Conservation (phyloP, 2,797 vertebrate genomes). For the Gallinago stenura region DNA sequence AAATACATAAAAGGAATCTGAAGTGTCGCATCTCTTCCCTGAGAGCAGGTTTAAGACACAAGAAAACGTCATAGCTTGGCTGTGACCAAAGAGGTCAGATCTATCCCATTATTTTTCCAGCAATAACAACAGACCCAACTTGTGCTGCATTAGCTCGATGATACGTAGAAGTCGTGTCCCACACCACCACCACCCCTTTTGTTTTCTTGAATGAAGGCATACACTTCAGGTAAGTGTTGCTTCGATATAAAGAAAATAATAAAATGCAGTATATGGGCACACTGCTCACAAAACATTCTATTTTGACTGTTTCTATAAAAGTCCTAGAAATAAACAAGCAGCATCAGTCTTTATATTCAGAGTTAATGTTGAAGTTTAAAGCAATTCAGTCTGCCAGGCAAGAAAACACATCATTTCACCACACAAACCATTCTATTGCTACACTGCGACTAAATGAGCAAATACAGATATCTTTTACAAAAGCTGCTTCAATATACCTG, state of each 20-base stretch:
- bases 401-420: not conserved
- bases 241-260: not conserved
- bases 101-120: not conserved
- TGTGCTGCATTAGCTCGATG: not conserved
- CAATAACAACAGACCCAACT: not conserved
- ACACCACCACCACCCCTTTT: not conserved
- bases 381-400: not conserved
- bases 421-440: no score
- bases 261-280: not conserved
- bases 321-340: conserved; percentile 7
- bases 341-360: not conserved
- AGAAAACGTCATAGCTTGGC: not conserved
- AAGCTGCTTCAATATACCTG: not conserved
- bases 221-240: not conserved
- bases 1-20: not conserved
- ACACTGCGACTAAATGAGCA: no score
- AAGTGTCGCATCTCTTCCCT: not conserved
- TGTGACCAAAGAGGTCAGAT: not conserved
- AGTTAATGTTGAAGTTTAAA: not conserved
- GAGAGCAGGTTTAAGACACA: not conserved
- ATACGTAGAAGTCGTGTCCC: not conserved
- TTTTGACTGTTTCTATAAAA: not conserved
- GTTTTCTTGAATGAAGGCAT: not conserved
- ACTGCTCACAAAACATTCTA: not conserved
- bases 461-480: not conserved